Conservation (phyloP, 2,888 invertebrate genomes). For the Andrena marginata region DNA sequence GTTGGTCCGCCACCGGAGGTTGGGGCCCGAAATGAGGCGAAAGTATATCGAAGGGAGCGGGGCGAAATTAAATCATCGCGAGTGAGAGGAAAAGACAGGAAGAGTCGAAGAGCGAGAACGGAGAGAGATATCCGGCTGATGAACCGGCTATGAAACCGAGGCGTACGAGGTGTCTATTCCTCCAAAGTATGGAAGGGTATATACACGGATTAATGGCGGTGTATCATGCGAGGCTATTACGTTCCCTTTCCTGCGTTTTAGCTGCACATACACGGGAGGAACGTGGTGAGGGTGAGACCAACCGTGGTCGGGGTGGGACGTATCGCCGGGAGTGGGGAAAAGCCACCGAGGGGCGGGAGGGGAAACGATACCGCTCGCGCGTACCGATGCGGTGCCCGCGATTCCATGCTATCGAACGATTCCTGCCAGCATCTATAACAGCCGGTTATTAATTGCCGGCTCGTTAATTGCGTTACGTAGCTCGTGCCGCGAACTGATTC, state of each 20-base stretch:
- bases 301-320: conserved; percentile 5
- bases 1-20: neutral
- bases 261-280: conserved; percentile 51
- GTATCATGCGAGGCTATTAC: conserved; percentile 81
- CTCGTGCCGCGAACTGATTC: conserved; percentile 67
- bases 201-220: conserved; percentile 79
- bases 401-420: conserved; percentile 67
- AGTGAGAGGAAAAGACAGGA: conserved; percentile 68
- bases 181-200: conserved; percentile 78
- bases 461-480: conserved; percentile 77
- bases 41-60: conserved; percentile 25
- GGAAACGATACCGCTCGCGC: conserved; percentile 45
- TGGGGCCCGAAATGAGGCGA: neutral
- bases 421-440: conserved; percentile 66
- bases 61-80: conserved; percentile 72
- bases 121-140: conserved; percentile 78
- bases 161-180: conserved; percentile 81
- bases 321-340: conserved; percentile 19
- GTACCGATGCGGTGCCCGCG: conserved; percentile 45
- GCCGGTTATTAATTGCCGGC: conserved; percentile 75
- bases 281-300: conserved; percentile 42
- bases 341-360: conserved; percentile 5
- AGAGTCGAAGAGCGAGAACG: conserved; percentile 46
- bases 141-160: conserved; percentile 78
- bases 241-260: conserved; percentile 77